phyloP scores from a whole-genome alignment of 1,140 invertebrate species.

The Aphaenogaster ashmeadi region DNA sequence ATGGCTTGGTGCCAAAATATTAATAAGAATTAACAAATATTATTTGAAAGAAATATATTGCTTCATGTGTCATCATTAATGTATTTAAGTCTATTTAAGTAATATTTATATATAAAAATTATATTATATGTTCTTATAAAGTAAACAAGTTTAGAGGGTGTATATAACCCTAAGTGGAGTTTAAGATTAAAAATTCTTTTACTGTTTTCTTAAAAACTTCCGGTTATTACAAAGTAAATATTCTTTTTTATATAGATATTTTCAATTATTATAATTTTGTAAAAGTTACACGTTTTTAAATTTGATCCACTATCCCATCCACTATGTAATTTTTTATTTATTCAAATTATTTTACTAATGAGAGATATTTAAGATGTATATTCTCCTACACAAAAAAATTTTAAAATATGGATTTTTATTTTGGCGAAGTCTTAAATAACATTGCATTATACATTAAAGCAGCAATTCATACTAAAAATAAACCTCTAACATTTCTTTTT shows the following conservation, averaged over 20 bases:
- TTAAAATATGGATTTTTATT: background rate
- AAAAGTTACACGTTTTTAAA: background rate
- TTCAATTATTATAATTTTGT: background rate
- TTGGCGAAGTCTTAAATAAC: background rate
- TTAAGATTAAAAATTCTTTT: constrained; percentile 11
- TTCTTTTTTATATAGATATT: background rate
- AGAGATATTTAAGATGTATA: background rate
- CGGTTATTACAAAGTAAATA: background rate
- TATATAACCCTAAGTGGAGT: background rate
- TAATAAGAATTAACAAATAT: background rate
- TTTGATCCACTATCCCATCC: background rate
- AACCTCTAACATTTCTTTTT: background rate
- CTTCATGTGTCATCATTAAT: background rate
- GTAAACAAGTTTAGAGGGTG: background rate
- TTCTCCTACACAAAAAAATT: background rate
- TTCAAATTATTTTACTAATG: background rate
- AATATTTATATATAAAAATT: background rate
- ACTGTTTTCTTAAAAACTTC: background rate
- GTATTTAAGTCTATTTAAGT: background rate
- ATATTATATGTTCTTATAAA: background rate
- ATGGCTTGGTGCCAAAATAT: background rate
- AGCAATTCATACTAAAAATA: background rate
- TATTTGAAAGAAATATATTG: background rate
- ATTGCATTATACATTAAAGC: background rate
- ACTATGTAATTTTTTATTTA: background rate